A percentile compares a stretch with the other conserved stretches of the same genome.
Conservation (phyloP, 2,113 vertebrate genomes). For the Stigmatopora nigra region DNA sequence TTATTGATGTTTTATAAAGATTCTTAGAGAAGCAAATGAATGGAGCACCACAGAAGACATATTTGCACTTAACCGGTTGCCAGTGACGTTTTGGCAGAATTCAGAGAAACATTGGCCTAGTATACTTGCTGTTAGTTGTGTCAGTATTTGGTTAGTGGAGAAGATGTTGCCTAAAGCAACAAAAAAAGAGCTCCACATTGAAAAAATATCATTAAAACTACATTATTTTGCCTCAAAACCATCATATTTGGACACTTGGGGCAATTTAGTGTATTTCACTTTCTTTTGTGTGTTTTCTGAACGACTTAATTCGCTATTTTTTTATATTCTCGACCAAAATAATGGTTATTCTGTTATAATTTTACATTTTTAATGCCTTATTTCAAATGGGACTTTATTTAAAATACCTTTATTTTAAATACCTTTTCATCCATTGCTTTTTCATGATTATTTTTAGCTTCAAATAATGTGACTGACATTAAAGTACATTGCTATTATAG, state of each 20-base stretch:
- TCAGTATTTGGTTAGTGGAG: neutral
- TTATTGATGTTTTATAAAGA: constrained; percentile 5
- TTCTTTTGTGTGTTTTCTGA: neutral
- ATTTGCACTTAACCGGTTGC: neutral
- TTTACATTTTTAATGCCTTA: neutral
- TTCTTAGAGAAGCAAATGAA: neutral
- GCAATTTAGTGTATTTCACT: neutral
- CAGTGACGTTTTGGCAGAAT: neutral
- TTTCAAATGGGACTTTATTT: neutral
- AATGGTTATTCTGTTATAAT: neutral
- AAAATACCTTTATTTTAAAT: neutral
- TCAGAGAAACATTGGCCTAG: neutral
- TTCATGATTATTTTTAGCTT: neutral
- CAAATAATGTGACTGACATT: neutral
- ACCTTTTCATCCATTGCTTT: neutral
- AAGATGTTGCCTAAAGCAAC: neutral
- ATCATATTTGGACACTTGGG: too few relatives aligned
- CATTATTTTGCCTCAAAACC: neutral
- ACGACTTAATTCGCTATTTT: neutral
- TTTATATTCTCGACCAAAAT: neutral
- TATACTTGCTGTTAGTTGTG: neutral
- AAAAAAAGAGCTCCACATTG: neutral
- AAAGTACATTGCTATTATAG: neutral
- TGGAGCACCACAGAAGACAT: neutral
- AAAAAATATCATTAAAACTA: neutral